Base-by-base conservation (phyloP, 1,140 invertebrate genomes). In the Cotesia typhae region DNA sequence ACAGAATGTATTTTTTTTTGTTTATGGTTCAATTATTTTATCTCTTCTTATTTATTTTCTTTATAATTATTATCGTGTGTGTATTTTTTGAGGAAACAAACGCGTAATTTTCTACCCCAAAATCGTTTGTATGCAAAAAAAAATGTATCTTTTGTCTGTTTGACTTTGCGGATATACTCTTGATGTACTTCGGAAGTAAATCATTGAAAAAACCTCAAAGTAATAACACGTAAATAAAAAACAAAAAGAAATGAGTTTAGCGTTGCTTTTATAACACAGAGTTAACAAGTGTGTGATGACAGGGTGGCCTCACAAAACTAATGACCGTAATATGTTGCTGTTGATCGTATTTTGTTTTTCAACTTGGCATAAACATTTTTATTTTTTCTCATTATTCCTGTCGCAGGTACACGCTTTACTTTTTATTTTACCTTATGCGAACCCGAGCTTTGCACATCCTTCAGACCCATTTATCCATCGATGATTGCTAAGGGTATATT, bases 251-350 rank as follows among this genome's bases (percentile, higher is more conserved):
- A 81, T 79, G 78, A 75, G 75, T 76, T 70, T 74, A 47, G 41
- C 0, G 10, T 9, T 47, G 10, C 41, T 10, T 47, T 9, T 3
- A 47, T 47, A 47, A 47, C 6, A 47, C 41, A 47, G 78, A 77
- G 76, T 74, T 80, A 81, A 81, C 80, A 77, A 81, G 79, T 79
- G 75, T 79, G 81, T 80, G 81, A 82, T 82, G 81, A 77, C 75
- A 76, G 77, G 77, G 76, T 77, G 74, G 77, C 72, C 73, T 55
- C 12, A 59, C 64, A 67, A 60, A n/a, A 72, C 73, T 53, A 79
- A 78, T 79, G 79, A 75, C 77, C 72, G 41, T 75, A 65, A 78
- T 73, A 73, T 73, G 75, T 73, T 78, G 75, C 72, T 78, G 41
- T 65, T 63, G 28, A 57, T 47, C 20, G 14, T 35, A 57, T 36